Conservation (phyloP, 2,797 vertebrate genomes). For the Sebastes wilsoni region DNA sequence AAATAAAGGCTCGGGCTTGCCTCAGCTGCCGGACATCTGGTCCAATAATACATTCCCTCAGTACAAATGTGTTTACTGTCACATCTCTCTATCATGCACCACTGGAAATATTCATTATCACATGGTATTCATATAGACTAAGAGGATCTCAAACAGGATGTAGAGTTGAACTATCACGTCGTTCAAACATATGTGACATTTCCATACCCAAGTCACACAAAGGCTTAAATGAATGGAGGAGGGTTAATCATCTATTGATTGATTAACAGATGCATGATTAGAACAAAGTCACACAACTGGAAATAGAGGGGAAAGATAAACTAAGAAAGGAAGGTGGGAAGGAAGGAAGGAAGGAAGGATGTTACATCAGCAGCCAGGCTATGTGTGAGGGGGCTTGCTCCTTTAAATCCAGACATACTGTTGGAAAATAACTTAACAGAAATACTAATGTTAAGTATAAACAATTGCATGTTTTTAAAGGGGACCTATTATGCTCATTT, state of each 20-base stretch:
- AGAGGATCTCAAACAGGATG: constrained; percentile 19
- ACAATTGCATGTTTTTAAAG: background rate
- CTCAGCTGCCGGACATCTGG: background rate
- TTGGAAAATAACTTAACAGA: background rate
- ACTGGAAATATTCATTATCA: background rate
- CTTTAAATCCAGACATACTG: background rate
- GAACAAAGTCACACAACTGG: background rate
- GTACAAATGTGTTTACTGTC: constrained; percentile 27
- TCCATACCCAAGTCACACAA: constrained; percentile 28
- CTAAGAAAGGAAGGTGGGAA: background rate
- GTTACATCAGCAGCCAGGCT: too few species aligned
- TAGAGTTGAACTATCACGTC: constrained; percentile 2
- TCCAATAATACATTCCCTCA: background rate
- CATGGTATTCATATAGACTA: background rate
- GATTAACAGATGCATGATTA: background rate
- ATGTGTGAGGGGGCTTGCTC: too few species aligned
- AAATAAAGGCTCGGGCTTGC: background rate
- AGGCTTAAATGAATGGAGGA: constrained; percentile 29
- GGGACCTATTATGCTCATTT: too few species aligned
- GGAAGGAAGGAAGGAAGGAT: too few species aligned
- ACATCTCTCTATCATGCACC: background rate
- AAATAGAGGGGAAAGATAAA: background rate
- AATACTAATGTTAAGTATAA: background rate
- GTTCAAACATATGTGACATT: constrained; percentile 24
- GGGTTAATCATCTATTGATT: background rate